Evolutionary conservation across 2,888 invertebrate species (phyloP).

Genomic region (Callyntrura guangdongensis): DNA sequence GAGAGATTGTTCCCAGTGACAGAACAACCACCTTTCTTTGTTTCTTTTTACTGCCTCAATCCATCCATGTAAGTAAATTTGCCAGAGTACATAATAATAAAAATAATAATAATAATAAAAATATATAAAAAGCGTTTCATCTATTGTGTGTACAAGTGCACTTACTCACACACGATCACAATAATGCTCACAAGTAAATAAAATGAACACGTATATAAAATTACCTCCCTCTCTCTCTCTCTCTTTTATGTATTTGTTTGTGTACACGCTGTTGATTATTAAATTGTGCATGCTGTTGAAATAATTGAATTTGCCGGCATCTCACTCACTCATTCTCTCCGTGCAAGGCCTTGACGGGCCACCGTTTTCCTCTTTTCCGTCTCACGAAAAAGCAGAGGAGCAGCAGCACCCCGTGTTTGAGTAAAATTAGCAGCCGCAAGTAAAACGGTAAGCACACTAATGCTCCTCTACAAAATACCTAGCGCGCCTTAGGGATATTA

Average conservation of each 20-base stretch:
- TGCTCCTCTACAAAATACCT: background rate
- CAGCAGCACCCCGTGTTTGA: background rate
- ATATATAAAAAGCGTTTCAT: background rate
- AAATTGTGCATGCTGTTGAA: slow-evolving; percentile 81
- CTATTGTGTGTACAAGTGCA: background rate
- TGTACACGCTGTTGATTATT: slow-evolving; percentile 65
- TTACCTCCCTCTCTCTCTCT: slow-evolving; percentile 10
- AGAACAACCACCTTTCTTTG: slow-evolving; percentile 52
- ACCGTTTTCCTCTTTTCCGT: slow-evolving; percentile 54
- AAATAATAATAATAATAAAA: slow-evolving; percentile 3
- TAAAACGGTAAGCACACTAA: too few relatives aligned
- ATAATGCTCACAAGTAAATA: background rate
- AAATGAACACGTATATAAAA: slow-evolving; percentile 4
- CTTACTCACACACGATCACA: background rate
- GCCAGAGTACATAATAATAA: background rate
- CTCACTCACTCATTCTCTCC: slow-evolving; percentile 2
- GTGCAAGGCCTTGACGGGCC: slow-evolving; percentile 35
- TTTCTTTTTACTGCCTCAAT: background rate
- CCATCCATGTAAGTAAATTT: background rate
- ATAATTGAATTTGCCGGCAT: slow-evolving; percentile 80
- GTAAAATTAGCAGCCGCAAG: background rate
- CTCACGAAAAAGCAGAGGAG: background rate
- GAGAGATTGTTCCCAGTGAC: slow-evolving; percentile 72
- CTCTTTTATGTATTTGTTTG: background rate
- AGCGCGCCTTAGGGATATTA: too few relatives aligned